phyloP scores from a whole-genome alignment of 2,797 vertebrate genomes.

The Myripristis murdjan region DNA sequence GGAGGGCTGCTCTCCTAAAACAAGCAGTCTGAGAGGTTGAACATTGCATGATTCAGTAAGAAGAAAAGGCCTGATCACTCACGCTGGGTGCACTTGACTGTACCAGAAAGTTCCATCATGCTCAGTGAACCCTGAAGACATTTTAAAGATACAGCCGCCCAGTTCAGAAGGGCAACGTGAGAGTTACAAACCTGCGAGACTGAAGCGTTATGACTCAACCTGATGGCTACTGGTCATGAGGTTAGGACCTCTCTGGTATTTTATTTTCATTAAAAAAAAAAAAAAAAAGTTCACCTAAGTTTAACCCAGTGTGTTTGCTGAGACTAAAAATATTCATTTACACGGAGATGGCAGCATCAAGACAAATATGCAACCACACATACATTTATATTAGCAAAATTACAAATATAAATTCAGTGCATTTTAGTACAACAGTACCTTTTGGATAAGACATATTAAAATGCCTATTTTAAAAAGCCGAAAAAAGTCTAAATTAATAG shows the following conservation, averaged over 20 bases:
- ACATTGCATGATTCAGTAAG: slow-evolving; percentile 76
- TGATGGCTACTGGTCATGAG: slow-evolving; percentile 29
- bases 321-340: neutral
- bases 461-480: too few relatives aligned
- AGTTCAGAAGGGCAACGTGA: slow-evolving; percentile 65
- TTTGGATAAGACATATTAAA: neutral
- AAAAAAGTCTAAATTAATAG: too few relatives aligned
- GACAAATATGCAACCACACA: neutral
- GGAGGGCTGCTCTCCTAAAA: slow-evolving; percentile 51
- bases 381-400: neutral
- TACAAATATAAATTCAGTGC: neutral
- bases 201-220: slow-evolving; percentile 27
- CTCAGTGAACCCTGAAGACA: slow-evolving; percentile 75
- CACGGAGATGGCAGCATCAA: neutral
- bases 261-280: neutral
- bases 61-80: slow-evolving; percentile 66
- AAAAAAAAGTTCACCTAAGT: slow-evolving; percentile 1
- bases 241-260: neutral
- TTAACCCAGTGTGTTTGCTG: neutral
- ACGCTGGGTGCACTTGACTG: slow-evolving; percentile 73
- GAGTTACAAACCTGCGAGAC: slow-evolving; percentile 35
- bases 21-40: slow-evolving; percentile 71
- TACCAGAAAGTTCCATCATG: slow-evolving; percentile 74
- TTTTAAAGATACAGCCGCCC: slow-evolving; percentile 78
- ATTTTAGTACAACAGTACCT: neutral